These are phyloP conservation scores for Rhinolophus ferrumequinum DNA, from an alignment of 2,113 vertebrate species.

Conservation along the genomic window DNA sequence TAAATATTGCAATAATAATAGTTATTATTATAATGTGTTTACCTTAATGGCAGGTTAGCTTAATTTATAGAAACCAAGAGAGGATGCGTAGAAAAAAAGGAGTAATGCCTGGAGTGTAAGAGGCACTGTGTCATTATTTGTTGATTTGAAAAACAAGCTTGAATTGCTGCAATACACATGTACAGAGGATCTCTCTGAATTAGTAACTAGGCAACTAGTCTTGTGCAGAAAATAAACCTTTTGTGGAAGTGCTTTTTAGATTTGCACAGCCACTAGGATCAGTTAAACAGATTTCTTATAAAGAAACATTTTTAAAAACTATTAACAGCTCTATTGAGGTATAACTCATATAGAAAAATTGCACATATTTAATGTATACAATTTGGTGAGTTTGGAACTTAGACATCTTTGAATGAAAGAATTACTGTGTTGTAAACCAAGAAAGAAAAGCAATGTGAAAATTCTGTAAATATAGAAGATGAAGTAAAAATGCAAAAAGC, in stretches of 20 bases:
- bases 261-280: conserved; percentile 79
- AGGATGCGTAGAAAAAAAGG: not conserved
- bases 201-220: conserved; percentile 75
- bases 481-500: conserved; percentile 75
- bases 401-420: conserved; percentile 79
- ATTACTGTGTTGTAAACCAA: conserved; percentile 75
- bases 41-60: conserved; percentile 2
- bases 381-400: conserved; percentile 7
- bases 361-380: not conserved
- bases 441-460: conserved; percentile 82
- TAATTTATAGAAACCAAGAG: conserved; percentile 14
- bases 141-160: conserved; percentile 28
- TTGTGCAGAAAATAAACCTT: conserved; percentile 74
- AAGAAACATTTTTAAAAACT: not conserved
- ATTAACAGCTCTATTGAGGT: not conserved
- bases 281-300: conserved; percentile 79
- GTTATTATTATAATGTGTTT: not conserved
- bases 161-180: conserved; percentile 10
- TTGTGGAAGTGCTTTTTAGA: conserved; percentile 75
- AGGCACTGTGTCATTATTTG: not conserved
- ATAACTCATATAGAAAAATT: not conserved
- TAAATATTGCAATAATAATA: not conserved
- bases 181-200: conserved; percentile 62
- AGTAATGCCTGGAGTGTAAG: not conserved
- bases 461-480: conserved; percentile 81